phyloP scores from a whole-genome alignment of 2,888 invertebrate genomes.

The Oxyteleia sp. region DNA sequence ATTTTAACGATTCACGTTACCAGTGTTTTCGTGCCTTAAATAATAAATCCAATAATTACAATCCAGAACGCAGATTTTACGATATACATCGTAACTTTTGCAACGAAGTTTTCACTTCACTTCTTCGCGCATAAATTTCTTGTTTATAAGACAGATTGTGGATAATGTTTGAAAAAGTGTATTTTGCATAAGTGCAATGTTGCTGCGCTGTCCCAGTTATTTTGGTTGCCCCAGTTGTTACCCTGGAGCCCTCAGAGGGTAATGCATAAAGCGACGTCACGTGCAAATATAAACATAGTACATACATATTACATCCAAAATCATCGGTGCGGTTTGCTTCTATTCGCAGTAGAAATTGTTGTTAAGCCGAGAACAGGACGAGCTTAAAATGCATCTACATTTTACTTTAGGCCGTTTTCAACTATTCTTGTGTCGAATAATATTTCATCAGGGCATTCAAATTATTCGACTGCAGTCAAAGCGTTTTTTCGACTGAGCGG shows the following conservation, averaged over 20 bases:
- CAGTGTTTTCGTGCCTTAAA: no score
- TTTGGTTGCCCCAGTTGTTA: slow-evolving; percentile 70
- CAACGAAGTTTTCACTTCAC: no score
- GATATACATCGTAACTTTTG: no score
- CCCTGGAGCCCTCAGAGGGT: slow-evolving; percentile 58
- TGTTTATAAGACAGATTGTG: no score
- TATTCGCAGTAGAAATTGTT: slow-evolving; percentile 66
- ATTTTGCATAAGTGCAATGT: slow-evolving; percentile 49
- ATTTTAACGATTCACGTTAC: no score
- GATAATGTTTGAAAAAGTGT: slow-evolving; percentile 45
- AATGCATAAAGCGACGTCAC: slow-evolving; percentile 70
- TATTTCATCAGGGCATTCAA: slow-evolving; percentile 39
- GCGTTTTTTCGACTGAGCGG: slow-evolving; percentile 3
- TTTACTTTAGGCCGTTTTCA: slow-evolving; percentile 48
- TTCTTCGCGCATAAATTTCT: no score
- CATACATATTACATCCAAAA: slow-evolving; percentile 69
- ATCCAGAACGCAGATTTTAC: no score
- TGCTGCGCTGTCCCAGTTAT: slow-evolving; percentile 59
- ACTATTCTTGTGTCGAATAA: slow-evolving; percentile 41
- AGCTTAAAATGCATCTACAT: slow-evolving; percentile 56
- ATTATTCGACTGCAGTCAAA: slow-evolving; percentile 37
- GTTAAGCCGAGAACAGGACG: slow-evolving; percentile 53
- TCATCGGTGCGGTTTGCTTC: slow-evolving; percentile 71
- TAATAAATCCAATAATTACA: no score
- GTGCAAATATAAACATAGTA: slow-evolving; percentile 70